These are phyloP conservation scores for Danio albolineatus DNA, from an alignment of 2,797 vertebrate genomes.

Conservation along the genomic window DNA sequence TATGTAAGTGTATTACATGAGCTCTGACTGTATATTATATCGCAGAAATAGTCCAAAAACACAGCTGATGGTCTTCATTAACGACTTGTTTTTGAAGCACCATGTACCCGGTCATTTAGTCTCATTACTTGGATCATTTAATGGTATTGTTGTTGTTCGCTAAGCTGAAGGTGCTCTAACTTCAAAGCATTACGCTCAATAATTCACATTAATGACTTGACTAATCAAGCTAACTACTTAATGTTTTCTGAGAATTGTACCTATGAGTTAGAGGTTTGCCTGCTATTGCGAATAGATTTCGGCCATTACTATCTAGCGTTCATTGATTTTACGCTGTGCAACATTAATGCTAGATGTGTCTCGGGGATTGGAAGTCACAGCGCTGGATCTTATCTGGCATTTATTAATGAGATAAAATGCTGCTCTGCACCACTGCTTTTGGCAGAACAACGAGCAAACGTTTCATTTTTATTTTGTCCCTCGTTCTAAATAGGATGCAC, in stretches of 20 bases:
- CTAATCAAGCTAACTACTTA: constrained; percentile 70
- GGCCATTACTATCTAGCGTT: constrained; percentile 69
- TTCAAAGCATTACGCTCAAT: constrained; percentile 67
- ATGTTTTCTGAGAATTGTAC: constrained; percentile 56
- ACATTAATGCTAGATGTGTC: constrained; percentile 64
- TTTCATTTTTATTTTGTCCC: constrained; percentile 46
- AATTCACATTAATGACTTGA: constrained; percentile 75
- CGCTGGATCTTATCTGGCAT: constrained; percentile 46
- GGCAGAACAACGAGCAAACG: constrained; percentile 47
- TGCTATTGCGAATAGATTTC: constrained; percentile 67
- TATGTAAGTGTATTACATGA: neutral
- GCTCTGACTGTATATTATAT: neutral
- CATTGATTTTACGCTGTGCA: constrained; percentile 63
- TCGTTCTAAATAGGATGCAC: constrained; percentile 40
- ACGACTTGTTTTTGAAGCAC: neutral
- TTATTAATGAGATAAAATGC: constrained; percentile 57
- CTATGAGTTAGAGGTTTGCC: constrained; percentile 46
- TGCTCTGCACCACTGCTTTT: constrained; percentile 28
- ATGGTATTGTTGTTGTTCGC: constrained; percentile 51
- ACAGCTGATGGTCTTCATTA: neutral
- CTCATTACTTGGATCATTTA: constrained; percentile 30
- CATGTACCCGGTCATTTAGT: constrained; percentile 25
- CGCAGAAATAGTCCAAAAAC: neutral
- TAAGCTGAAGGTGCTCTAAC: constrained; percentile 48
- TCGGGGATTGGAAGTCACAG: constrained; percentile 49